A percentile compares a stretch with the other conserved stretches of the same genome.
Conservation (phyloP, 2,888 invertebrate species). For the Ceriagrion tenellum region DNA sequence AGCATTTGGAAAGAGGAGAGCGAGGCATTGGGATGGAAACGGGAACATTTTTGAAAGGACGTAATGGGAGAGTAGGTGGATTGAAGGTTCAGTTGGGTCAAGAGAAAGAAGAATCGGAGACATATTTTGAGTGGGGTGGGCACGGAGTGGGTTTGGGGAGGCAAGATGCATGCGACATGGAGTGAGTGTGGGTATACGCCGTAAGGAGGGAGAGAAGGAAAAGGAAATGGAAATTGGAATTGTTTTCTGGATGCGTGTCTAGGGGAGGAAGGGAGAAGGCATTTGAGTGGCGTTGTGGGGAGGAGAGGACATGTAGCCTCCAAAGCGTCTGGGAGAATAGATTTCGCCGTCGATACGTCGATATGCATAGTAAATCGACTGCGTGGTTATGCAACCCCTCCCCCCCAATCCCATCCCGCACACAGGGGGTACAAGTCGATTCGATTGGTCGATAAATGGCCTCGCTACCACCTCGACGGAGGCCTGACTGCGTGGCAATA, state of each 20-base stretch:
- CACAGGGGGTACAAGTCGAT: constrained; percentile 10
- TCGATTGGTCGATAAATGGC: constrained; percentile 33
- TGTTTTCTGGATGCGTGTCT: neutral
- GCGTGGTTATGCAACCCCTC: neutral
- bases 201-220: neutral
- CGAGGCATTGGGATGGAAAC: neutral
- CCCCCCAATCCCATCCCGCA: neutral
- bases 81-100: neutral
- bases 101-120: neutral
- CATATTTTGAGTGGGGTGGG: neutral
- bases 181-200: neutral
- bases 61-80: neutral
- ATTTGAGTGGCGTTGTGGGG: neutral
- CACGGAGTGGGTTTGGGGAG: too few relatives aligned
- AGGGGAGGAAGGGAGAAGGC: neutral
- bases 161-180: neutral
- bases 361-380: constrained; percentile 37
- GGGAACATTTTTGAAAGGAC: neutral
- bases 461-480: neutral
- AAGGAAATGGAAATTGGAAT: constrained; percentile 3
- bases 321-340: neutral
- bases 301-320: neutral
- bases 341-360: constrained; percentile 37
- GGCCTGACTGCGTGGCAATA: neutral
- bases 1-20: neutral